Conservation (phyloP, 2,797 vertebrate genomes). For the Rhynchotus rufescens region DNA sequence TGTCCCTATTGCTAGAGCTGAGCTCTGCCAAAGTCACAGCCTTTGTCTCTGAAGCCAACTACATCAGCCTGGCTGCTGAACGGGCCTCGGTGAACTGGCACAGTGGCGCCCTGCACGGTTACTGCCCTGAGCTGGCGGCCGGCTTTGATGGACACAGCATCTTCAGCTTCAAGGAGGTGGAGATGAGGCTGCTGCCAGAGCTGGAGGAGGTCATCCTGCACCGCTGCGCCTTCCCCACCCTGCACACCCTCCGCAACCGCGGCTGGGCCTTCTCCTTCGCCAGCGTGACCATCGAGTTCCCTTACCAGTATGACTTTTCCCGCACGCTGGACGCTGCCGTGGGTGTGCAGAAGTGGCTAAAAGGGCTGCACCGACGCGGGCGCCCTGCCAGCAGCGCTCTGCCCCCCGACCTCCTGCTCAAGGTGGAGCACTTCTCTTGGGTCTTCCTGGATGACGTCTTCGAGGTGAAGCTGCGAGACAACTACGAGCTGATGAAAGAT, state of each 20-base stretch:
- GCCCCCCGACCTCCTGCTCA: slow-evolving; percentile 90
- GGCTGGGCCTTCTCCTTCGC: slow-evolving; percentile 90
- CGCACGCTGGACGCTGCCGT: slow-evolving; percentile 91
- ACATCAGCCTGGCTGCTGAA: slow-evolving; percentile 86
- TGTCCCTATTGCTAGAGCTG: slow-evolving; percentile 86
- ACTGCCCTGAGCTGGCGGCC: slow-evolving; percentile 84
- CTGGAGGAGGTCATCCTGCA: slow-evolving; percentile 88
- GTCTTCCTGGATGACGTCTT: slow-evolving; percentile 95
- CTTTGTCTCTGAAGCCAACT: slow-evolving; percentile 88
- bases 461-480: slow-evolving; percentile 96
- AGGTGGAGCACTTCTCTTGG: slow-evolving; percentile 92
- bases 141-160: slow-evolving; percentile 95
- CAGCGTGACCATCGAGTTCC: slow-evolving; percentile 89
- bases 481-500: slow-evolving; percentile 98
- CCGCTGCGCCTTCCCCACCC: slow-evolving; percentile 85
- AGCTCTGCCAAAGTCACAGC: slow-evolving; percentile 84
- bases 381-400: slow-evolving; percentile 50
- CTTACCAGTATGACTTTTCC: slow-evolving; percentile 97
- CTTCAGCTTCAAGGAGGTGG: slow-evolving; percentile 87
- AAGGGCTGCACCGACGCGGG: slow-evolving; percentile 84
- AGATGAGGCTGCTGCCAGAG: slow-evolving; percentile 85
- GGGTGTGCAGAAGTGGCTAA: slow-evolving; percentile 95
- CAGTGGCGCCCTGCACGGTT: slow-evolving; percentile 77
- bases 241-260: slow-evolving; percentile 85
- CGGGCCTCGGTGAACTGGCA: slow-evolving; percentile 83